Conservation (phyloP, 2,888 invertebrate genomes). For the Zhuqinia jingwanae region DNA sequence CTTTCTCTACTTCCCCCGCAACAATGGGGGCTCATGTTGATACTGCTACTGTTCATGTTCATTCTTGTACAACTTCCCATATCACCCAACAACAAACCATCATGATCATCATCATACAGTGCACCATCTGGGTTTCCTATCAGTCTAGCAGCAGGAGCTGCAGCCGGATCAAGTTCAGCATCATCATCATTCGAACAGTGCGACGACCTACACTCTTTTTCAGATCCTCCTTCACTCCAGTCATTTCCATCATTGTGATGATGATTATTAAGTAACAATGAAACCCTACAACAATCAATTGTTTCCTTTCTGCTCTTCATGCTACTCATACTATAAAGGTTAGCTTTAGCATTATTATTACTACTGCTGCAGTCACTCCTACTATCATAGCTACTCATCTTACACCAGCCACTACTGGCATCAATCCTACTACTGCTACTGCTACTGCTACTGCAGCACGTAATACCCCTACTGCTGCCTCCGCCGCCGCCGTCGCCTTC, state of each 20-base stretch:
- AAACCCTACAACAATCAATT: conserved; percentile 5
- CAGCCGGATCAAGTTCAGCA: too few species aligned
- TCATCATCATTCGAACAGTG: not conserved
- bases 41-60: conserved; percentile 6
- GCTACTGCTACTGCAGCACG: not conserved
- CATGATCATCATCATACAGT: not conserved
- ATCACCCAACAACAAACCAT: conserved; percentile 41
- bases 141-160: conserved; percentile 57
- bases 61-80: conserved; percentile 46
- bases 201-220: not conserved
- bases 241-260: not conserved
- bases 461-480: not conserved
- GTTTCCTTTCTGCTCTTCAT: not conserved
- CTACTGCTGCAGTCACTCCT: conserved; percentile 5
- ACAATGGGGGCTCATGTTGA: not conserved
- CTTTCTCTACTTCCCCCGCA: not conserved
- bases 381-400: not conserved
- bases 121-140: conserved; percentile 38
- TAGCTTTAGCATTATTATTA: not conserved
- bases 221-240: not conserved
- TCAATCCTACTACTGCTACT: not conserved
- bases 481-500: conserved; percentile 22
- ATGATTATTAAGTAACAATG: not conserved
- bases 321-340: not conserved
- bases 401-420: too few species aligned